phyloP scores from a whole-genome alignment of 2,113 vertebrate genomes.

The Protomyctophum bolini region DNA sequence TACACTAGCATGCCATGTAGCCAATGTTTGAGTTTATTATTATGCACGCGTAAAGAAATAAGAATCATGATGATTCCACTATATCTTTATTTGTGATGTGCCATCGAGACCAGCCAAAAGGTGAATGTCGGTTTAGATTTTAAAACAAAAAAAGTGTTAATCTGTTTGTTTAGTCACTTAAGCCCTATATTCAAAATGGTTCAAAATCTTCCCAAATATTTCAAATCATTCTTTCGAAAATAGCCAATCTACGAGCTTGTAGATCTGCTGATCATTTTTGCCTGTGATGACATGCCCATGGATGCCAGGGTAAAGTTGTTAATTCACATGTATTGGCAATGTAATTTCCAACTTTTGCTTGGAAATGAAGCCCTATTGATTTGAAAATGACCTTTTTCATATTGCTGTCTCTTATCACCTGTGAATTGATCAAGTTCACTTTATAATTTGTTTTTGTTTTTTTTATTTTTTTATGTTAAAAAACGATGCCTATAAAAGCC shows the following conservation, averaged over 20 bases:
- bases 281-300: too few relatives aligned
- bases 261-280: too few relatives aligned
- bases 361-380: slow-evolving; percentile 37
- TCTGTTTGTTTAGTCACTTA: too few relatives aligned
- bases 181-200: too few relatives aligned
- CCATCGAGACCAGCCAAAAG: slow-evolving; percentile 59
- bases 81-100: slow-evolving; percentile 33
- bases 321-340: slow-evolving; percentile 11
- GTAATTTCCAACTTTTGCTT: slow-evolving; percentile 20
- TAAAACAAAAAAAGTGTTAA: slow-evolving; percentile 29
- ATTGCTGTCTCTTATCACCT: slow-evolving; percentile 33
- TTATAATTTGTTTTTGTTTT: not conserved
- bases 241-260: too few relatives aligned
- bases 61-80: slow-evolving; percentile 5
- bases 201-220: too few relatives aligned
- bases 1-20: slow-evolving; percentile 36
- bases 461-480: slow-evolving; percentile 47
- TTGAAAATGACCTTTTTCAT: slow-evolving; percentile 41
- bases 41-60: slow-evolving; percentile 33
- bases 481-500: slow-evolving; percentile 65
- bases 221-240: too few relatives aligned
- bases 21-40: slow-evolving; percentile 41
- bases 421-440: slow-evolving; percentile 2
- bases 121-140: slow-evolving; percentile 43
- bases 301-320: not conserved